These are phyloP conservation scores for Antechinus flavipes DNA, from an alignment of 2,113 vertebrate species.

Conservation along the genomic window DNA sequence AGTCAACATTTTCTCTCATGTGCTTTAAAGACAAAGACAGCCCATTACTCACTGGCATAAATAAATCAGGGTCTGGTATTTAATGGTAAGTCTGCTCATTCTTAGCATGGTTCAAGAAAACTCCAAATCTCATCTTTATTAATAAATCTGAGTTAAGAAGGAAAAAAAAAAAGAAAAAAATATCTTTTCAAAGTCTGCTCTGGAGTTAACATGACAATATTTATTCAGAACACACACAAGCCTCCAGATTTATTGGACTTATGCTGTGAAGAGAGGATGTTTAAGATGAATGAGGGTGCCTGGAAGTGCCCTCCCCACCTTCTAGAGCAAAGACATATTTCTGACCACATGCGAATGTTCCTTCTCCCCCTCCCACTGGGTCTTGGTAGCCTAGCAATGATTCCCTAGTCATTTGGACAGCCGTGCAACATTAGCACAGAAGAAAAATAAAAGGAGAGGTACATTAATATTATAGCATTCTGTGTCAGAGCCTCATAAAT, in stretches of 20 bases:
- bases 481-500: neutral
- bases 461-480: neutral
- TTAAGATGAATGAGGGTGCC: neutral
- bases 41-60: neutral
- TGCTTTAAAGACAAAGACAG: neutral
- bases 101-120: neutral
- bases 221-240: constrained; percentile 2
- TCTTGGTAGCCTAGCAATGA: neutral
- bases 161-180: neutral
- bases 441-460: neutral
- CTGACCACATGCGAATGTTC: neutral
- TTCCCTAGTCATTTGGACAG: neutral
- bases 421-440: neutral
- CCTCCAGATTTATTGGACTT: constrained; percentile 5
- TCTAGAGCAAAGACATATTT: neutral
- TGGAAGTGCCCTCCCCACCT: neutral
- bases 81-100: neutral
- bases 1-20: neutral
- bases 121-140: neutral
- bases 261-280: neutral
- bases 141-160: neutral
- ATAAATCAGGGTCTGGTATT: neutral
- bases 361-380: neutral
- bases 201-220: neutral
- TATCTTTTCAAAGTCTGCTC: neutral